Conservation (phyloP, 2,113 vertebrate genomes). For the Cranoglanis bouderius region DNA sequence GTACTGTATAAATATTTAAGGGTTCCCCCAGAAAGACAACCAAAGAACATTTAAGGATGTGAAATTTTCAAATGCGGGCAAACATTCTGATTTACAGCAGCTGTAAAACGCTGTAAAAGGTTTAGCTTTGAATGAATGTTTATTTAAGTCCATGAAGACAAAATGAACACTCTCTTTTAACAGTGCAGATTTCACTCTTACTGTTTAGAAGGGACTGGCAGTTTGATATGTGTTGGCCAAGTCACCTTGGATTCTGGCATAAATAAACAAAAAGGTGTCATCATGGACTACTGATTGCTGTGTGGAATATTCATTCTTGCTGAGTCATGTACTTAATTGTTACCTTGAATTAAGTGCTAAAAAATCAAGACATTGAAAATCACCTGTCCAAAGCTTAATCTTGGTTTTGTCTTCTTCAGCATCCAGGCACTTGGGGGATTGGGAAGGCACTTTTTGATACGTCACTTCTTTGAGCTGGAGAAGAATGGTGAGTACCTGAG, state of each 20-base stretch:
- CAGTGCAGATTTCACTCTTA: not conserved
- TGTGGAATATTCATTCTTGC: not conserved
- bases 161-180: not conserved
- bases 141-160: not conserved
- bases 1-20: not conserved
- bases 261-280: not conserved
- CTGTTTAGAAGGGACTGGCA: not conserved
- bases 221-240: not conserved
- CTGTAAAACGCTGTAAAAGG: not conserved
- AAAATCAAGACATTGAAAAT: not conserved
- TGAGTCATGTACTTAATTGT: not conserved
- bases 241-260: not conserved
- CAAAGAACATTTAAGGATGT: not conserved
- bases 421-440: slow-evolving; percentile 15
- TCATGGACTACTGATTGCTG: not conserved
- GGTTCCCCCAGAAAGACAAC: not conserved
- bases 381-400: slow-evolving; percentile 31
- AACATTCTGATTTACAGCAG: not conserved
- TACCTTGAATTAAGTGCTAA: not conserved
- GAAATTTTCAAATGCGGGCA: not conserved
- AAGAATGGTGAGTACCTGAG: slow-evolving; percentile 35
- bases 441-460: slow-evolving; percentile 58
- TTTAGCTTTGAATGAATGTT: not conserved
- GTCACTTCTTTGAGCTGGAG: slow-evolving; percentile 47
- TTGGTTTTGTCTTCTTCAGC: slow-evolving; percentile 33